Conservation (phyloP, 2,797 vertebrate genomes). For the Squalus acanthias region DNA sequence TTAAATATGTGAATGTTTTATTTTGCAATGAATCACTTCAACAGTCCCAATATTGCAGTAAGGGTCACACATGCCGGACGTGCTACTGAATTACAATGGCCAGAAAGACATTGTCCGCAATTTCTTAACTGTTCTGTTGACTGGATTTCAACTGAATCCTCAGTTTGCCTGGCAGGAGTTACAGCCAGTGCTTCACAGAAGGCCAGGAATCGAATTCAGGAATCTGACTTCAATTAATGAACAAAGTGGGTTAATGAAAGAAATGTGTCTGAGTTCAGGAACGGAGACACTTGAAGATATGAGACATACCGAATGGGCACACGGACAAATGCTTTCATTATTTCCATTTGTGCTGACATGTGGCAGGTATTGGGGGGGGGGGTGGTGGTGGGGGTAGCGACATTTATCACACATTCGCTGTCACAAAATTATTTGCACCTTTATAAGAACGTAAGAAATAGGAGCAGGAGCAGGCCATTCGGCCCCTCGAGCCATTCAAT, state of each 20-base stretch:
- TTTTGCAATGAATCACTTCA: neutral
- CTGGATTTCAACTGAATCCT: neutral
- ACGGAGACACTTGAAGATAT: neutral
- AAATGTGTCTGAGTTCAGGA: neutral
- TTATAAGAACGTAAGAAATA: neutral
- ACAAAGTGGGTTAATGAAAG: neutral
- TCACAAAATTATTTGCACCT: neutral
- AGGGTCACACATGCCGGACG: neutral
- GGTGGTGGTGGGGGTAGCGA: neutral
- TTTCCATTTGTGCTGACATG: neutral
- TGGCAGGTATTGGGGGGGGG: neutral
- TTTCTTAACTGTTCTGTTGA: neutral
- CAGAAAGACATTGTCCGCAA: neutral
- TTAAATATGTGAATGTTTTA: neutral
- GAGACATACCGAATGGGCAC: neutral
- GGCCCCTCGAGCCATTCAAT: too few relatives aligned
- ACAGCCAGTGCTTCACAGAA: neutral
- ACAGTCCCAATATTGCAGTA: neutral
- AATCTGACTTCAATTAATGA: conserved; percentile 26
- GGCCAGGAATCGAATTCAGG: neutral
- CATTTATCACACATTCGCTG: neutral
- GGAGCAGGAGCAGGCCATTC: too few relatives aligned
- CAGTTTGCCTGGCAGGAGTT: neutral
- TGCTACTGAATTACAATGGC: neutral
- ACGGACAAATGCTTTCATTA: neutral